Evolutionary conservation across 2,888 invertebrate genomes (phyloP).

Genomic region (Acrobasis suavella): DNA sequence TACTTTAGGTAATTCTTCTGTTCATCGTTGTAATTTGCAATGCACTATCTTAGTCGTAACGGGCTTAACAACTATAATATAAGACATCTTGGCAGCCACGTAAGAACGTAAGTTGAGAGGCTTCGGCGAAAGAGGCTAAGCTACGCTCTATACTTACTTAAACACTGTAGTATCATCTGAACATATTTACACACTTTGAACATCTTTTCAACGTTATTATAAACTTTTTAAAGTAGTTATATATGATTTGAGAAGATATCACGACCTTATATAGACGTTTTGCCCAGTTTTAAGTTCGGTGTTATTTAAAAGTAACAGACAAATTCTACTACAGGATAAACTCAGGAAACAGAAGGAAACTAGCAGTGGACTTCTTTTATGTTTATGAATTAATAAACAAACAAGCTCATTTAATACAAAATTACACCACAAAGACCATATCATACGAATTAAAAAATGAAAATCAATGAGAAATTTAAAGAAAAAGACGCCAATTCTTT

Average conservation of each 20-base stretch:
- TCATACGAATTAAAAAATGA: slow-evolving; percentile 66
- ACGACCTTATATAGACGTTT: too few relatives aligned
- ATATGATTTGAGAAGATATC: too few relatives aligned
- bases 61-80: slow-evolving; percentile 16
- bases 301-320: too few relatives aligned
- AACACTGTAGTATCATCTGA: neutral
- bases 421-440: neutral
- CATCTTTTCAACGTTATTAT: neutral
- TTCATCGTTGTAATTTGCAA: neutral
- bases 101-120: slow-evolving; percentile 29
- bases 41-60: slow-evolving; percentile 11
- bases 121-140: slow-evolving; percentile 30
- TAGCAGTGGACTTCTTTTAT: too few relatives aligned
- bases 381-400: too few relatives aligned
- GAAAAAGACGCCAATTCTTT: slow-evolving; percentile 62
- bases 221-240: too few relatives aligned
- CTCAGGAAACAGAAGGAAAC: too few relatives aligned
- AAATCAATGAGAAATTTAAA: slow-evolving; percentile 62
- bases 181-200: neutral
- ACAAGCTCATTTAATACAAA: too few relatives aligned
- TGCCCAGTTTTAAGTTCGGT: too few relatives aligned
- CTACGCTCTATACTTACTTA: neutral
- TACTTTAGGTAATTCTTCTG: neutral
- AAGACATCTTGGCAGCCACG: slow-evolving; percentile 17
- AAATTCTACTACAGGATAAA: too few relatives aligned